A percentile compares a stretch with the other conserved stretches of the same genome.
phyloP scores from a whole-genome alignment of 2,888 invertebrate species.

The Epinotia brunnichana region DNA sequence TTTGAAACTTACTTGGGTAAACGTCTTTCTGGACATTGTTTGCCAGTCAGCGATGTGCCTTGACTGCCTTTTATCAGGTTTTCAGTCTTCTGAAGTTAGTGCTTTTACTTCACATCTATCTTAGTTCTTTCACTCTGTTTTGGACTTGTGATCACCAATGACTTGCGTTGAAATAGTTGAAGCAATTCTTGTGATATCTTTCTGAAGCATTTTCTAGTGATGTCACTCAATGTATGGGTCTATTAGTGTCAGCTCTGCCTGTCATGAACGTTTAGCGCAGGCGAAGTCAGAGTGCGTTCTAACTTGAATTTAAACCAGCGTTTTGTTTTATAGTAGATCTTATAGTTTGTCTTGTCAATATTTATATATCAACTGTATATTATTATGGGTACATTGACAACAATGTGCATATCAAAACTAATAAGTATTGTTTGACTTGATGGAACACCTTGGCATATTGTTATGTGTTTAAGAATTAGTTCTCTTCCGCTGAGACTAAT shows the following conservation, averaged over 20 bases:
- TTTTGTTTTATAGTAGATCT: background rate
- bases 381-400: background rate
- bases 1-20: background rate
- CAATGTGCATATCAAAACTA: background rate
- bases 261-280: background rate
- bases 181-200: background rate
- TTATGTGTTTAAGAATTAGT: background rate
- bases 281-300: background rate
- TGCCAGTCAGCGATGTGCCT: background rate
- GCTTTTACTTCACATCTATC: background rate
- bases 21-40: background rate
- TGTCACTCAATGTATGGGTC: background rate
- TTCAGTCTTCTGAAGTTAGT: background rate
- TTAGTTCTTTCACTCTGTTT: background rate
- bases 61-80: background rate
- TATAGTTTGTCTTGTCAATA: background rate
- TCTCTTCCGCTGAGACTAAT: background rate
- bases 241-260: background rate
- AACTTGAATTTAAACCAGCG: background rate
- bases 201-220: background rate
- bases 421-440: background rate
- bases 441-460: background rate
- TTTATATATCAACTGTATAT: background rate
- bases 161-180: background rate
- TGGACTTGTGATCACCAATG: too few relatives aligned